Evolutionary conservation across 1,140 invertebrate species (phyloP), one percentile per base, ranked within the genome.

Genomic region (Heliconius hermathena): DNA sequence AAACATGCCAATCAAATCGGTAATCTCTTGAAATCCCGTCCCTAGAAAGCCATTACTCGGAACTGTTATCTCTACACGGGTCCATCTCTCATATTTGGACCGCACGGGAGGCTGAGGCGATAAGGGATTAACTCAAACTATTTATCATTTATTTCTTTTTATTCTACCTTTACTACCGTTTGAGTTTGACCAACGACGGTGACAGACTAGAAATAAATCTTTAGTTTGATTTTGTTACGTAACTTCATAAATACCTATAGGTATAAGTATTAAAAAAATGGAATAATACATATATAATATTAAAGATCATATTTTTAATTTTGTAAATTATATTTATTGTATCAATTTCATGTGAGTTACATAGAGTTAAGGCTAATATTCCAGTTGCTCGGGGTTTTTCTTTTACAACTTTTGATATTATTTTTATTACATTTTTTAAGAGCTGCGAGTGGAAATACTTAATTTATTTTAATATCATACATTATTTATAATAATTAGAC

Each of bases 1-100:
- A 81, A 78, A 82, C 82, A 82, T 79, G 81, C 81, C 81, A 83
- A 84, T 87, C 85, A 84, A 82, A 82, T 77, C 76, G 54, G 79
- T 76, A 87, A 83, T 83, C 80, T 82, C 71, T 74, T 82, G 82
- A 86, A 84, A 84, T 82, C 86, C 83, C 81, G 79, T 79, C 72
- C 71, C 74, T 83, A 86, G 87, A 87, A 89, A 91, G 84, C 91
- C 90, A 91, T 93, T 92, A 93, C 91, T 79, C 75, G 85, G 91
- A 92, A 90, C 87, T 88, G 89, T 94, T 94, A 94, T 94, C 91
- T 92, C 71, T 76, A 76, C 74, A 78, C 73, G 80, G 76, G 82
- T 85, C 90, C 92, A 94, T 94, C 92, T 94, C 87, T 94, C 92
- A 94, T 94, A 92, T 94, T 94, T 86, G 90, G 90, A 91, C 89